Conservation (phyloP, 2,797 vertebrate genomes). For the Orientallactaga sibirica region DNA sequence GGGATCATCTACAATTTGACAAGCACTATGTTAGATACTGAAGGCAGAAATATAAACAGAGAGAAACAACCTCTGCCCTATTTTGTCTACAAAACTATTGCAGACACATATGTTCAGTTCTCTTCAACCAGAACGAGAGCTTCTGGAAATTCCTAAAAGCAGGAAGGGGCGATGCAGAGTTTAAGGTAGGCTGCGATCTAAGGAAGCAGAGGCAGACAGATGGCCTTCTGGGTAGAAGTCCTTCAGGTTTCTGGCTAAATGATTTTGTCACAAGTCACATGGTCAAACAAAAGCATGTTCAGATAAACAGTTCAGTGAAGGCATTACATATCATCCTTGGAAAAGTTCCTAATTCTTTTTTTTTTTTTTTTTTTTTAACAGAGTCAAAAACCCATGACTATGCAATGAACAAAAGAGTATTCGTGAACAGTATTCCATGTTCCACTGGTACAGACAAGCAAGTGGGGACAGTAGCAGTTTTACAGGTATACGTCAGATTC, state of each 20-base stretch:
- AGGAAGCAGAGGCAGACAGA: not conserved
- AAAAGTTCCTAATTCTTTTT: not conserved
- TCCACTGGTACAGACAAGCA: not conserved
- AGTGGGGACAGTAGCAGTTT: not conserved
- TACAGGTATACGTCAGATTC: not conserved
- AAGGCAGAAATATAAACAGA: not conserved
- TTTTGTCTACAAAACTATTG: no score
- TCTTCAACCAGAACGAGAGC: constrained; percentile 22
- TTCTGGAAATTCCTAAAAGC: not conserved
- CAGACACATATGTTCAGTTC: not conserved
- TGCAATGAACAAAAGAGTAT: not conserved
- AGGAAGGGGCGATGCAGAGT: fast-evolving
- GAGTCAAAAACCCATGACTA: not conserved
- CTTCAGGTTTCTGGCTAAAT: not conserved
- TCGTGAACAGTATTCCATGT: not conserved
- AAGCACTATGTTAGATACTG: not conserved
- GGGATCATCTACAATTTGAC: not conserved
- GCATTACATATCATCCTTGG: not conserved
- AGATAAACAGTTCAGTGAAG: not conserved
- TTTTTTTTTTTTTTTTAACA: not conserved
- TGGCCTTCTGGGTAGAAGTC: not conserved
- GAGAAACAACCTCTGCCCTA: not conserved
- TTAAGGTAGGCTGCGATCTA: not conserved
- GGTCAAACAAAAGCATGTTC: not conserved
- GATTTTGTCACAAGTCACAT: not conserved